Evolutionary conservation across 1,140 invertebrate genomes (phyloP).

Genomic region (Lithobius niger): DNA sequence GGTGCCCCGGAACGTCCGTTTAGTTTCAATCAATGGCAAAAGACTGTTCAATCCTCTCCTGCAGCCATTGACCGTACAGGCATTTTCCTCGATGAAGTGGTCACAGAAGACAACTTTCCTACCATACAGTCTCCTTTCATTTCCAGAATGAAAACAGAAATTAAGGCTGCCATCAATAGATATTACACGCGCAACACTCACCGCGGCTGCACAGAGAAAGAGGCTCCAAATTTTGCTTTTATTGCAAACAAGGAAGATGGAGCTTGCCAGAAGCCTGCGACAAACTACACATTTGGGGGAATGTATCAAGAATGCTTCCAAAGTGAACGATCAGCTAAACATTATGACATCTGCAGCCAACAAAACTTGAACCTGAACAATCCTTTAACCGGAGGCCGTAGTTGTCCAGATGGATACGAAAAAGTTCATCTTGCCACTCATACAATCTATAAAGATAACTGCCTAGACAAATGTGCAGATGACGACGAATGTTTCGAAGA

Average conservation of each 20-base stretch:
- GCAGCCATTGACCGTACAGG: neutral
- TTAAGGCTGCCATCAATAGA: neutral
- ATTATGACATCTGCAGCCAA: neutral
- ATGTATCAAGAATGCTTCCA: neutral
- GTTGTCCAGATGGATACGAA: neutral
- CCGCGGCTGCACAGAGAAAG: neutral
- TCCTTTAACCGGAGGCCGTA: neutral
- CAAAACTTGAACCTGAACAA: neutral
- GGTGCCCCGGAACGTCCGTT: neutral
- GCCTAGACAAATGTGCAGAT: neutral
- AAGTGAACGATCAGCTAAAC: neutral
- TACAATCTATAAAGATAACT: neutral
- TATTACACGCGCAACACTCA: neutral
- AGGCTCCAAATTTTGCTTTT: neutral
- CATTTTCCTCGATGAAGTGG: neutral
- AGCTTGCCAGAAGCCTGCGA: neutral
- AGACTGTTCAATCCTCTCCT: neutral
- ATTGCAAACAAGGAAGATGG: neutral
- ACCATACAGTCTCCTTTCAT: neutral
- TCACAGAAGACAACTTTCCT: neutral
- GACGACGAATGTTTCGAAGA: neutral
- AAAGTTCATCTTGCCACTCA: neutral
- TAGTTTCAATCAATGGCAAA: neutral
- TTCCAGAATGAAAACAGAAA: neutral
- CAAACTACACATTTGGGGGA: neutral